These are phyloP conservation scores for Laothoe populi DNA, from an alignment of 2,888 invertebrate species.

Conservation along the genomic window DNA sequence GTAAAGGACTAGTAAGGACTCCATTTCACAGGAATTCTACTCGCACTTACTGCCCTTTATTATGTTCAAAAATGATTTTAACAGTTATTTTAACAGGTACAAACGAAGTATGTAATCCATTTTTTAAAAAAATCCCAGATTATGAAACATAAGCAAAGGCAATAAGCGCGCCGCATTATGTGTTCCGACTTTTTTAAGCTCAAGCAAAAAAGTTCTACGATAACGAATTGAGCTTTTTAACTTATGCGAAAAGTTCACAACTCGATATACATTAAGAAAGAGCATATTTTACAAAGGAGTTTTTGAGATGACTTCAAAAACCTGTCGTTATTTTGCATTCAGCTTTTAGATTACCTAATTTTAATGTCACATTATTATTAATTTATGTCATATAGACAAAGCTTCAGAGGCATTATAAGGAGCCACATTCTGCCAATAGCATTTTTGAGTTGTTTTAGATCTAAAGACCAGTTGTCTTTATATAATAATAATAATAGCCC, in stretches of 20 bases:
- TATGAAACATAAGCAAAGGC: constrained; percentile 19
- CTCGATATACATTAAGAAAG: constrained; percentile 14
- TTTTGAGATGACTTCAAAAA: background rate
- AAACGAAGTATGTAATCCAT: background rate
- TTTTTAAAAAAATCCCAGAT: background rate
- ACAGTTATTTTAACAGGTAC: too few relatives aligned
- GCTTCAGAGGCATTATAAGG: too few relatives aligned
- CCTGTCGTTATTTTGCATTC: background rate
- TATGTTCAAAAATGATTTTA: background rate
- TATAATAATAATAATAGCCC: too few relatives aligned
- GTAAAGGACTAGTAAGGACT: too few relatives aligned
- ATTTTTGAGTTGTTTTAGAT: too few relatives aligned
- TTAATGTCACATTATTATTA: too few relatives aligned
- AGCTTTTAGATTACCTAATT: background rate
- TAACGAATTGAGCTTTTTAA: constrained; percentile 26
- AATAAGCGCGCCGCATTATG: constrained; percentile 14
- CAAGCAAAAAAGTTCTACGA: constrained; percentile 20
- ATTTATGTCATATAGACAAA: too few relatives aligned
- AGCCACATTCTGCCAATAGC: too few relatives aligned
- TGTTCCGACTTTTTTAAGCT: constrained; percentile 8
- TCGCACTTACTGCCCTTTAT: too few relatives aligned
- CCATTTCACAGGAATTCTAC: too few relatives aligned
- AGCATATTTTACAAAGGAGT: background rate
- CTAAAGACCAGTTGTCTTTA: too few relatives aligned
- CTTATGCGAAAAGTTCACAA: constrained; percentile 27